phyloP scores from a whole-genome alignment of 2,113 vertebrate genomes.

The Megalops atlanticus region DNA sequence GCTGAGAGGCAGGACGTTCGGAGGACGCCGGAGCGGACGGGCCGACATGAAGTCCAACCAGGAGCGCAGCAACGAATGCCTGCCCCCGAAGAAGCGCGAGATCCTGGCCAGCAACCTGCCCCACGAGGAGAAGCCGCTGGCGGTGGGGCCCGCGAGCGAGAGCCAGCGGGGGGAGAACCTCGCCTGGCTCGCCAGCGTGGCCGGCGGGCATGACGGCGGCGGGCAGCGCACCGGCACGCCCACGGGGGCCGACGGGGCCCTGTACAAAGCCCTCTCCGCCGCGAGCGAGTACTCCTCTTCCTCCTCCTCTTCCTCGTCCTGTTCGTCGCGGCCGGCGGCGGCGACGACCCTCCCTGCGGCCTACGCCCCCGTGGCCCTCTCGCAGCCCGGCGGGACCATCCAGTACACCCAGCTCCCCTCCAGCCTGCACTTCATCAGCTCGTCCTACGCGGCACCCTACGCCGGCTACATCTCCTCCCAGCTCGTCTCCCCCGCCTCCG shows the following conservation, averaged over 20 bases:
- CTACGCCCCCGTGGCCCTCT: constrained; percentile 80
- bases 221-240: constrained; percentile 60
- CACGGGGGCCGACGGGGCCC: constrained; percentile 50
- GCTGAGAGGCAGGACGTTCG: background rate
- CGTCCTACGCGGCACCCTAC: constrained; percentile 85
- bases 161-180: constrained; percentile 85
- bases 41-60: constrained; percentile 97
- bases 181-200: constrained; percentile 84
- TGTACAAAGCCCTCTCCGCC: constrained; percentile 50
- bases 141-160: constrained; percentile 73
- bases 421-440: constrained; percentile 90
- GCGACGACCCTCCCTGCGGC: constrained; percentile 81
- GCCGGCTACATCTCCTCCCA: constrained; percentile 87
- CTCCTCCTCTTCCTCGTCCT: constrained; percentile 35
- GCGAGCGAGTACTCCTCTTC: constrained; percentile 66
- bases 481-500: constrained; percentile 81
- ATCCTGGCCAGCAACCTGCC: constrained; percentile 85
- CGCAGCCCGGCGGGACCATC: constrained; percentile 81
- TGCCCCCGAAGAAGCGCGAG: constrained; percentile 98
- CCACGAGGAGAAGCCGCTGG: constrained; percentile 77
- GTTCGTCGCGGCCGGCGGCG: constrained; percentile 64
- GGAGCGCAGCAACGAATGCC: constrained; percentile 97
- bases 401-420: constrained; percentile 89
- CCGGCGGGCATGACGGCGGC: constrained; percentile 66
- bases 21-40: background rate